Base-by-base conservation (phyloP, 1,140 invertebrate genomes). In the Drosophila pruinosa region DNA sequence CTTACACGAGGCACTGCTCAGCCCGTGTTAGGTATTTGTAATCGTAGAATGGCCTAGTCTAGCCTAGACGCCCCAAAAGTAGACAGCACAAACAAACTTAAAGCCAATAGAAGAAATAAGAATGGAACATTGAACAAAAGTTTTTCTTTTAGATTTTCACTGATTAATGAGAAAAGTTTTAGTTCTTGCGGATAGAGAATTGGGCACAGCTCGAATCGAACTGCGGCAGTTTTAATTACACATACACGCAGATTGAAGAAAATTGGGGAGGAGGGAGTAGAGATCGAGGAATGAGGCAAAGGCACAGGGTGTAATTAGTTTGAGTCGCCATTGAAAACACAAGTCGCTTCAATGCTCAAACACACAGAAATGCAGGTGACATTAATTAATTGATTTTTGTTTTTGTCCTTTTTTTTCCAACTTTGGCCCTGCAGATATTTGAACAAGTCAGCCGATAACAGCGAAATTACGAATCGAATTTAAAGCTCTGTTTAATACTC, bases 121-220 rank as follows among this genome's bases (percentile, higher is more conserved):
- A 45, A 61, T 45, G 34, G 61, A 64, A 36, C 65, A 67, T 43
- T 67, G 81, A 85, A 85, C 81, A 86, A 88, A 86, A 88, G 78
- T 86, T 88, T 86, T 88, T 89, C 79, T 89, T 89, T 79, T 88
- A 89, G 83, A 88, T 88, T 89, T 88, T 82, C 85, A 81, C 85
- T 89, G 85, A 89, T 89, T 89, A 89, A 89, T 89, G 85, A 89
- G 80, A 89, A 89, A 89, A 89, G 80, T 89, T 89, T 85, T 75
- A 77, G 82, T 79, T 64, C 65, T 56, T 58, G 21, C 48, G 71
- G 56, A 69, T 54, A 82, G 65, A 57, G 61, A 83, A 83, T 73
- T 56, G 62, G 26, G 41, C 63, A 54, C 54, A 12, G 28, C 28
- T 59, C 52, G 48, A 73, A 56, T 59, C 28, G 67, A 78, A 82